phyloP scores from a whole-genome alignment of 2,888 invertebrate species.

The Blomia tropicalis region DNA sequence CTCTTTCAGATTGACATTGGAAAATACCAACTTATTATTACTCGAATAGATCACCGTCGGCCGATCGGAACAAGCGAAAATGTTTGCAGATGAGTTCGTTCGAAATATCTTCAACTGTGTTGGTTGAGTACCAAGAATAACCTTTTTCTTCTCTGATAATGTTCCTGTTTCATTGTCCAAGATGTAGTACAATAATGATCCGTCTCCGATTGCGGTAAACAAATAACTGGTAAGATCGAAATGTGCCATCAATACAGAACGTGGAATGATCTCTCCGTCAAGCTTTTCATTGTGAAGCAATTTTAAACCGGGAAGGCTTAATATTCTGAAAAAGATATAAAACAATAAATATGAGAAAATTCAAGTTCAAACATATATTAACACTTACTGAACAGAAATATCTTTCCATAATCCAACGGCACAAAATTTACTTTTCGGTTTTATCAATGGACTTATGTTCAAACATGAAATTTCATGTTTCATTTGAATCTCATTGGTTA shows the following conservation, averaged over 20 bases:
- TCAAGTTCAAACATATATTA: too few relatives aligned
- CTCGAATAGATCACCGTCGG: constrained; percentile 97
- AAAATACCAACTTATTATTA: constrained; percentile 94
- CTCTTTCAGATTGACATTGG: constrained; percentile 52
- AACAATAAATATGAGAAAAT: too few relatives aligned
- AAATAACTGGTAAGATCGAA: constrained; percentile 81
- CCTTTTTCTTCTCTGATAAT: constrained; percentile 71
- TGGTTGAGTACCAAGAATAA: constrained; percentile 91
- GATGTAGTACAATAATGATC: constrained; percentile 88
- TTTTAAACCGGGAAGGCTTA: constrained; percentile 60
- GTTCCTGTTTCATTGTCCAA: constrained; percentile 57
- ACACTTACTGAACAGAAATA: constrained; percentile 56
- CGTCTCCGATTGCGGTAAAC: constrained; percentile 86
- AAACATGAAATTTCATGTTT: constrained; percentile 91
- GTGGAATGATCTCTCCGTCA: constrained; percentile 87
- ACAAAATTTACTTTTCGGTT: constrained; percentile 45
- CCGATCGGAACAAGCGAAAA: constrained; percentile 95
- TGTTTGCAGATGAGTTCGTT: constrained; percentile 66
- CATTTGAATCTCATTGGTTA: constrained; percentile 42
- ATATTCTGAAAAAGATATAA: constrained; percentile 44
- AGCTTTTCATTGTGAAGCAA: constrained; percentile 70
- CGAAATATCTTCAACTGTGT: constrained; percentile 78
- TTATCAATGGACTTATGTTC: constrained; percentile 61
- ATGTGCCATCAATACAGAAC: constrained; percentile 82
- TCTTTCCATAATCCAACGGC: constrained; percentile 96